These are phyloP conservation scores for Porites rus DNA, from an alignment of 92 coral and sea anemone species.

Conservation along the genomic window DNA sequence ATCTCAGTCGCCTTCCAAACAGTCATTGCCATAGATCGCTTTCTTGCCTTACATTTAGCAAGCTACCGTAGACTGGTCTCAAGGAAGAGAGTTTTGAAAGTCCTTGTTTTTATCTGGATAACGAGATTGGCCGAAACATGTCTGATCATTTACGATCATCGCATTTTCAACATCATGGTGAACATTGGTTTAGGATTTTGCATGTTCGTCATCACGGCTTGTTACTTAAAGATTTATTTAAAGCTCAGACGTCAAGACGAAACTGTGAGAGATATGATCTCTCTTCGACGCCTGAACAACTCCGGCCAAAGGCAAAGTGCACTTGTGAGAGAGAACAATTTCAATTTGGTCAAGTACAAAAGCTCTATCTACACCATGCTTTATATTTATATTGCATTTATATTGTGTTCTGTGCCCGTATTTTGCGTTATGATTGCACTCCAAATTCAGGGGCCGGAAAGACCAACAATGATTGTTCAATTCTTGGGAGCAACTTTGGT, in stretches of 20 bases:
- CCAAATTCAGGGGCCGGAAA: not conserved
- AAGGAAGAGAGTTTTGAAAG: not conserved
- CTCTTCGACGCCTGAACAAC: not conserved
- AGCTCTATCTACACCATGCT: slow-evolving; percentile 1
- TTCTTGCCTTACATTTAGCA: not conserved
- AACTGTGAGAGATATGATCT: not conserved
- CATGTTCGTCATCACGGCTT: slow-evolving; percentile 1
- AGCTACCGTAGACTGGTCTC: slow-evolving; percentile 19
- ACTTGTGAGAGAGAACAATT: not conserved
- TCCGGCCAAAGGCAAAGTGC: not conserved
- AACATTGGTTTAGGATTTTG: not conserved
- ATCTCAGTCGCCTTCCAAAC: slow-evolving; percentile 24
- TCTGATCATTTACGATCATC: not conserved
- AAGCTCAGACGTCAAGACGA: not conserved
- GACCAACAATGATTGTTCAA: not conserved
- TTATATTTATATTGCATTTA: slow-evolving; percentile 10
- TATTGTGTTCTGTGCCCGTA: slow-evolving; percentile 8
- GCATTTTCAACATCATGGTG: not conserved
- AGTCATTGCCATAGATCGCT: slow-evolving; percentile 21
- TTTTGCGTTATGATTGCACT: not conserved
- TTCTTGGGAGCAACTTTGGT: slow-evolving; percentile 11
- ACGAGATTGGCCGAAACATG: not conserved
- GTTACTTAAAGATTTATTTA: slow-evolving; percentile 18
- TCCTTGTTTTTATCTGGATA: slow-evolving; percentile 1
- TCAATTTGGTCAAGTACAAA: not conserved